A percentile compares a stretch with the other conserved stretches of the same genome.
phyloP scores from a whole-genome alignment of 1,140 invertebrate genomes.

The Caerostris darwini region DNA sequence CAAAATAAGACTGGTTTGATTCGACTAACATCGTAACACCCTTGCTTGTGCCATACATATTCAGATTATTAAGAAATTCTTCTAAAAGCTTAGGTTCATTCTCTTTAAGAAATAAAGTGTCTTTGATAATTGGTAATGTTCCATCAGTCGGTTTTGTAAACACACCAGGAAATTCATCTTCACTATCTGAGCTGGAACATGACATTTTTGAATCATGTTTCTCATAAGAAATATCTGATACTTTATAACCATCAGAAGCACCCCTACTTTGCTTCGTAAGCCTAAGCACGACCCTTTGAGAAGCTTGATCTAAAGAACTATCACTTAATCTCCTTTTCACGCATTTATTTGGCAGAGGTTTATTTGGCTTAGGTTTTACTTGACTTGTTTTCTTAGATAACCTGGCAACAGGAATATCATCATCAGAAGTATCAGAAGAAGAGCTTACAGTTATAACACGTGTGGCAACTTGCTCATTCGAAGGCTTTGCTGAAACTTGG shows the following conservation, averaged over 20 bases:
- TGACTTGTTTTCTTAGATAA: neutral
- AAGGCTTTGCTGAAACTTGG: neutral
- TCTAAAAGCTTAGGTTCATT: conserved; percentile 25
- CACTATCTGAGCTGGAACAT: neutral
- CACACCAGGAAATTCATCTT: conserved; percentile 37
- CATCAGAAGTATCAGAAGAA: conserved; percentile 54
- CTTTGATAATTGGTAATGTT: conserved; percentile 29
- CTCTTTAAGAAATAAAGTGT: conserved; percentile 37
- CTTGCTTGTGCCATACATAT: conserved; percentile 62
- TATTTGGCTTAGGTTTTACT: neutral
- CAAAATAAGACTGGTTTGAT: conserved; percentile 65
- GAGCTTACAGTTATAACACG: conserved; percentile 45
- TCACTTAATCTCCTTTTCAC: conserved; percentile 43
- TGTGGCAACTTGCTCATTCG: neutral
- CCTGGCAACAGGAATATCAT: conserved; percentile 67
- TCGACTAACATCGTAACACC: conserved; percentile 69
- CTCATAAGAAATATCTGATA: conserved; percentile 40
- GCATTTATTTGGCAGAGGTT: neutral
- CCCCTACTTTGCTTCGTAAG: conserved; percentile 54
- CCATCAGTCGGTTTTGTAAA: conserved; percentile 26
- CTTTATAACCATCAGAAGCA: conserved; percentile 64
- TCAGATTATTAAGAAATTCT: conserved; percentile 65
- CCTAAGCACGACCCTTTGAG: conserved; percentile 46
- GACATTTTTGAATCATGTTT: neutral
- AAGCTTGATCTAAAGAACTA: neutral